A percentile compares a stretch with the other conserved stretches of the same genome.
Evolutionary conservation across 2,888 invertebrate genomes (phyloP).

Genomic region (Hetaerina titia): DNA sequence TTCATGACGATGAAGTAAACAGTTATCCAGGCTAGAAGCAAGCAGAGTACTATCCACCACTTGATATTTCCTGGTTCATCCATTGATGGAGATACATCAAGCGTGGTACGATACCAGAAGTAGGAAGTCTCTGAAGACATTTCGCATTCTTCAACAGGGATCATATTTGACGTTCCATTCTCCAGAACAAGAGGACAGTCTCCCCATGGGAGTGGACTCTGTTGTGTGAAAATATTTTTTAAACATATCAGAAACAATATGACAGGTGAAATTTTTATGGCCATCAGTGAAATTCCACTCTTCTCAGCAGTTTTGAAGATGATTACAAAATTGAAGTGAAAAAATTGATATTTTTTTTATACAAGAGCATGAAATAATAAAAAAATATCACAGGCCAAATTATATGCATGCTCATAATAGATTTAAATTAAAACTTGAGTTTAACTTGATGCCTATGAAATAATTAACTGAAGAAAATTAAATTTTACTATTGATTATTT

Average conservation of each 20-base stretch:
- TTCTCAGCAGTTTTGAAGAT: not conserved
- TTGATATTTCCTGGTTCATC: constrained; percentile 91
- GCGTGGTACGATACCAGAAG: constrained; percentile 94
- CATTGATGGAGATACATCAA: constrained; percentile 92
- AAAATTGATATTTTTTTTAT: not conserved
- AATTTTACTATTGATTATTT: not conserved
- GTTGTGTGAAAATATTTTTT: constrained; percentile 71
- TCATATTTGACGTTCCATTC: constrained; percentile 79
- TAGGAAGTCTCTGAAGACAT: constrained; percentile 93
- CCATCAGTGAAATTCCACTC: not conserved
- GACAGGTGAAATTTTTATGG: not conserved
- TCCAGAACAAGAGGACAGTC: constrained; percentile 83
- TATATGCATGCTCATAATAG: not conserved
- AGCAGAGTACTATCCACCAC: constrained; percentile 95
- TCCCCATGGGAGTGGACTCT: constrained; percentile 92
- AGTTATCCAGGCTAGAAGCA: constrained; percentile 92
- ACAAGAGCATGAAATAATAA: too few relatives aligned
- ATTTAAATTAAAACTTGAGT: not conserved
- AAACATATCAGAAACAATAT: not conserved
- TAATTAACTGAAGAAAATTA: not conserved
- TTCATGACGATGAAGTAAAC: constrained; percentile 98
- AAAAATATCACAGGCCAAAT: not conserved
- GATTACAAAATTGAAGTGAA: not conserved
- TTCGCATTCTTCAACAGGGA: constrained; percentile 85
- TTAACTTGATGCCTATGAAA: not conserved